Evolutionary conservation across 2,113 vertebrate genomes (phyloP).

Genomic region (Nansenia antarctica): DNA sequence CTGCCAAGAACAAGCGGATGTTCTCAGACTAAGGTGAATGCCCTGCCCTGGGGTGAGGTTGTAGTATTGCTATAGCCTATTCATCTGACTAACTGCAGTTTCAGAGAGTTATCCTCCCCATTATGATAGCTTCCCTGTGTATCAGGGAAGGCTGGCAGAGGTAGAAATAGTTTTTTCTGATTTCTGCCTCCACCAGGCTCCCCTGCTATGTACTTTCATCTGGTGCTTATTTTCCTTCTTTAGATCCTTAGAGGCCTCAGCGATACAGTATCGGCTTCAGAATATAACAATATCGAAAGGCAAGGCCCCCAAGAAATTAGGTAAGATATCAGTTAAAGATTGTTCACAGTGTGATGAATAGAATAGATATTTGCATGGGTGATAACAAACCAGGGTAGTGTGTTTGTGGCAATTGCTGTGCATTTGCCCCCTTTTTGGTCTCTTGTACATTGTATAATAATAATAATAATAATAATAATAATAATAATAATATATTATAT

Average conservation of each 20-base stretch:
- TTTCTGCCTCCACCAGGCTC: too few species aligned
- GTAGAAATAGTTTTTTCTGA: too few species aligned
- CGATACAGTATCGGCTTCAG: conserved; percentile 8
- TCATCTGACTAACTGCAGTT: not conserved
- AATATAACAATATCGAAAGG: conserved; percentile 13
- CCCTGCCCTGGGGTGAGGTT: not conserved
- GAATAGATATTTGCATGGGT: not conserved
- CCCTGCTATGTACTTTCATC: not conserved
- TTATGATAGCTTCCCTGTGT: not conserved
- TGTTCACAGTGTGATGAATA: not conserved
- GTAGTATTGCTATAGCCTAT: not conserved
- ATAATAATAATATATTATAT: too few species aligned
- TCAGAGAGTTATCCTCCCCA: not conserved
- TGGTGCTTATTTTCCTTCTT: not conserved
- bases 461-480: too few species aligned
- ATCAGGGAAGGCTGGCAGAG: too few species aligned
- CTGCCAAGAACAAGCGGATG: not conserved
- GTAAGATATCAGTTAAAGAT: not conserved
- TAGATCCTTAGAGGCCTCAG: conserved; percentile 7
- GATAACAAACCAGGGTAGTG: not conserved
- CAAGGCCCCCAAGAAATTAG: conserved; percentile 19
- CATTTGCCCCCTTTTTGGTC: not conserved
- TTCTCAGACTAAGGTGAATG: not conserved
- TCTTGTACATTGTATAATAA: not conserved
- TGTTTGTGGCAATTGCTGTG: not conserved